Conservation (phyloP, 1,140 invertebrate genomes). For the Orius insidiosus region DNA sequence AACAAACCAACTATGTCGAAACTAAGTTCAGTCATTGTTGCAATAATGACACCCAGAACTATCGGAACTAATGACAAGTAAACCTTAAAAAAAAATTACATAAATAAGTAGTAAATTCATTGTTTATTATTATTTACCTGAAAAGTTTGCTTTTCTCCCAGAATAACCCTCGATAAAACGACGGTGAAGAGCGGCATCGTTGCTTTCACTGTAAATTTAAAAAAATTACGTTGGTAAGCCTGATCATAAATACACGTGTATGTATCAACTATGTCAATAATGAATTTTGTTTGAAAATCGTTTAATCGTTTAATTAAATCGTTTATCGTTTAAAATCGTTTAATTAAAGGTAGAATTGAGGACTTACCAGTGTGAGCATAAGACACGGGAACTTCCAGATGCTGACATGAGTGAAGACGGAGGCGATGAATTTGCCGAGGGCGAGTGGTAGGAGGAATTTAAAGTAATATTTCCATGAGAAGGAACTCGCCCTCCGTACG, state of each 20-base stretch:
- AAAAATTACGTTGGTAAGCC: constrained; percentile 12
- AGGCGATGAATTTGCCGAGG: constrained; percentile 82
- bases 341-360: too few species aligned
- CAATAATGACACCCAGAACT: constrained; percentile 77
- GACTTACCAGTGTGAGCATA: constrained; percentile 87
- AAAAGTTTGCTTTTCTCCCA: constrained; percentile 70
- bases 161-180: constrained; percentile 64
- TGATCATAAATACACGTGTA: constrained; percentile 20
- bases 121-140: constrained; percentile 35
- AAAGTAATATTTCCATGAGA: constrained; percentile 57
- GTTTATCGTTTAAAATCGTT: too few species aligned
- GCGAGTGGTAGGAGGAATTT: constrained; percentile 76
- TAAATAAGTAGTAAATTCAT: too few species aligned
- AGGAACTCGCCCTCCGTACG: constrained; percentile 44
- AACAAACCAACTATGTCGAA: constrained; percentile 78
- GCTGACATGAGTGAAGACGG: constrained; percentile 83
- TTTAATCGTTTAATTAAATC: too few species aligned
- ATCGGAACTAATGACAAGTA: constrained; percentile 82
- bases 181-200: constrained; percentile 95
- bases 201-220: constrained; percentile 73
- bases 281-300: too few species aligned
- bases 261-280: too few species aligned
- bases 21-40: constrained; percentile 81
- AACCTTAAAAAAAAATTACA: constrained; percentile 28
- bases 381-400: constrained; percentile 95